These are phyloP conservation scores for Anguilla anguilla DNA, from an alignment of 2,797 vertebrate species.

Conservation along the genomic window DNA sequence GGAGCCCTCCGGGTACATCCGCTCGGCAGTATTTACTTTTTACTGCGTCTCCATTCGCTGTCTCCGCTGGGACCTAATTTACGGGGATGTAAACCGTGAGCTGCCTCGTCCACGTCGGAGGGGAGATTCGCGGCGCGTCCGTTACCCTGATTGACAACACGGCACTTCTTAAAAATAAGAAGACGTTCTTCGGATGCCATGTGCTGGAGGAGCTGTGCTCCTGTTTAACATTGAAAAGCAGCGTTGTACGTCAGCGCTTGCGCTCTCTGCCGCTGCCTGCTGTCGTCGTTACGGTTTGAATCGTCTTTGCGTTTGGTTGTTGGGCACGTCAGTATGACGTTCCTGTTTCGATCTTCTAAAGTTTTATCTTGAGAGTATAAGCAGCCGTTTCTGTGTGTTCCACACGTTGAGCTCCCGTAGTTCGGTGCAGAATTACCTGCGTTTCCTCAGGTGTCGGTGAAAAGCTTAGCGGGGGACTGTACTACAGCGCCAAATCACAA, in stretches of 20 bases:
- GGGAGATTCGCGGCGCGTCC: not conserved
- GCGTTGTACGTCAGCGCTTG: too few relatives aligned
- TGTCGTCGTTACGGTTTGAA: too few relatives aligned
- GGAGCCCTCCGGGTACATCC: not conserved
- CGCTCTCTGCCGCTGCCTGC: too few relatives aligned
- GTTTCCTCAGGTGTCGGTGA: not conserved
- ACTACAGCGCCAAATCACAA: not conserved
- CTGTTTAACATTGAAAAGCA: not conserved
- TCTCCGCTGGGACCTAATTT: not conserved
- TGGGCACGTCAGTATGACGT: not conserved
- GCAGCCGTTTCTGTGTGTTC: not conserved
- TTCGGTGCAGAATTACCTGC: not conserved
- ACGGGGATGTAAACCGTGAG: not conserved
- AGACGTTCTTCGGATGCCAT: not conserved
- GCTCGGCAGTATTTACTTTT: not conserved
- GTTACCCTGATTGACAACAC: not conserved
- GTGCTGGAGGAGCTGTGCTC: not conserved
- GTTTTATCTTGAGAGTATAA: not conserved
- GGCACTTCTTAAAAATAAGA: not conserved
- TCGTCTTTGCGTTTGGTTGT: too few relatives aligned
- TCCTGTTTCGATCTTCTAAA: not conserved
- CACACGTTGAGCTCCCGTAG: not conserved
- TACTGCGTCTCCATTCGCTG: not conserved
- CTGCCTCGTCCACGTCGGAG: not conserved
- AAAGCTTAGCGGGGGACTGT: not conserved